A percentile compares a stretch with the other conserved stretches of the same genome.
Evolutionary conservation across 2,888 invertebrate genomes (phyloP).

Genomic region (Agrenia bidenticulata): DNA sequence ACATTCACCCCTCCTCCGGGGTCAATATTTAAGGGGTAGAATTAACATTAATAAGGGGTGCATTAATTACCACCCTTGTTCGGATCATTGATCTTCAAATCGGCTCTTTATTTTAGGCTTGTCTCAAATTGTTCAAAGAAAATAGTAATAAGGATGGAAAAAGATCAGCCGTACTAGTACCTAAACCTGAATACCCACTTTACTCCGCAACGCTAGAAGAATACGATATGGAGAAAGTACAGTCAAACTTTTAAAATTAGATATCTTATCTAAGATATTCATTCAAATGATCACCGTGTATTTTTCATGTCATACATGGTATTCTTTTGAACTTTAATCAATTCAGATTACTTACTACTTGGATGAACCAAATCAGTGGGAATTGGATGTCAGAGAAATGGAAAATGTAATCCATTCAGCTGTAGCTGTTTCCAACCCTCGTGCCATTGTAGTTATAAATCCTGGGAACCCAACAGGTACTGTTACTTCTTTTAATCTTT

Average conservation of each 20-base stretch:
- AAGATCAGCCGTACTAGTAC: slow-evolving; percentile 81
- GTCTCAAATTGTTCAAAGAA: slow-evolving; percentile 71
- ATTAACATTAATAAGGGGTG: no score
- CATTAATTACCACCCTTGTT: no score
- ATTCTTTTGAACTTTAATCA: no score
- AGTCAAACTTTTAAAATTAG: no score
- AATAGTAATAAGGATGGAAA: slow-evolving; percentile 59
- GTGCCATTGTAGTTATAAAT: slow-evolving; percentile 92
- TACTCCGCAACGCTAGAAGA: slow-evolving; percentile 95
- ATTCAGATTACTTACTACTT: slow-evolving; percentile 83
- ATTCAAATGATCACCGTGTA: no score
- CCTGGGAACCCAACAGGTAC: slow-evolving; percentile 99
- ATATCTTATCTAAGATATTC: no score
- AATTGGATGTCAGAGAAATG: slow-evolving; percentile 74
- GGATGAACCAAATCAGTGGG: slow-evolving; percentile 88
- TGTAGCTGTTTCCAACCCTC: slow-evolving; percentile 65
- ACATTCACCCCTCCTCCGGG: no score
- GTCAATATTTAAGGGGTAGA: no score
- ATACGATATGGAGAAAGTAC: slow-evolving; percentile 72
- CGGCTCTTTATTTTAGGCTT: slow-evolving; percentile 59
- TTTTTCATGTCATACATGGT: no score
- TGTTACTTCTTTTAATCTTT: not conserved
- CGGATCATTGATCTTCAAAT: slow-evolving; percentile 14
- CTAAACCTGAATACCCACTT: slow-evolving; percentile 97
- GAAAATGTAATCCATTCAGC: slow-evolving; percentile 71